These are phyloP conservation scores for Acridotheres tristis DNA, from an alignment of 2,797 vertebrate species.

Conservation along the genomic window DNA sequence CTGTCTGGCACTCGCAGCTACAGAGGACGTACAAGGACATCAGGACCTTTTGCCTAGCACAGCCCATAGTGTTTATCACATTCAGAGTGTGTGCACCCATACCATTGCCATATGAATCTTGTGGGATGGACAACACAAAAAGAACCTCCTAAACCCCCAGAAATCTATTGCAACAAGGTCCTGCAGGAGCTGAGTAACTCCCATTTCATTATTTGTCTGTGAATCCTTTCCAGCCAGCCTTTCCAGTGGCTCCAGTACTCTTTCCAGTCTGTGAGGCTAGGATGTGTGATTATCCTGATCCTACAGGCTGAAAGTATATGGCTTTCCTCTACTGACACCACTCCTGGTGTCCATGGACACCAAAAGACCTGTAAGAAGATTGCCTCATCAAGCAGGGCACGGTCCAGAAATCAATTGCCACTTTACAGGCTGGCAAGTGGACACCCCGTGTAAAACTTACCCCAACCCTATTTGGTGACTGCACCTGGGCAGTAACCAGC, in stretches of 20 bases:
- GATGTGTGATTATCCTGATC: not conserved
- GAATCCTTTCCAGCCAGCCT: not conserved
- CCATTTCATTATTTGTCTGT: not conserved
- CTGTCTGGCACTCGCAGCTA: not conserved
- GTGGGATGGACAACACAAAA: not conserved
- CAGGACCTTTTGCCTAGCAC: not conserved
- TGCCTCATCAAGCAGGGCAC: not conserved
- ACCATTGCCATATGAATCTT: not conserved
- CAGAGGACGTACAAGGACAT: not conserved
- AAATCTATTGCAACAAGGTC: not conserved
- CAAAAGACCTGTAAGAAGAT: not conserved
- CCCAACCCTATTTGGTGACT: not conserved
- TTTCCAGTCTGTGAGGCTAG: not conserved
- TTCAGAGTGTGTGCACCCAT: not conserved
- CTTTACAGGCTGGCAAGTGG: not conserved
- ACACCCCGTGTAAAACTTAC: not conserved
- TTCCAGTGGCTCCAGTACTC: not conserved
- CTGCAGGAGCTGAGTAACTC: not conserved
- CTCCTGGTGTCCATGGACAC: not conserved
- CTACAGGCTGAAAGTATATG: not conserved
- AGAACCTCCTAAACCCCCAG: not conserved
- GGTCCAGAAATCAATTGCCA: not conserved
- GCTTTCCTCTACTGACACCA: not conserved
- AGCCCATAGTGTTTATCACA: not conserved
- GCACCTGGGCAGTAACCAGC: not conserved